Percentiles rank a stretch among this genome's conserved stretches.
phyloP scores from a whole-genome alignment of 2,888 invertebrate genomes.

The Serrognathus titanus region DNA sequence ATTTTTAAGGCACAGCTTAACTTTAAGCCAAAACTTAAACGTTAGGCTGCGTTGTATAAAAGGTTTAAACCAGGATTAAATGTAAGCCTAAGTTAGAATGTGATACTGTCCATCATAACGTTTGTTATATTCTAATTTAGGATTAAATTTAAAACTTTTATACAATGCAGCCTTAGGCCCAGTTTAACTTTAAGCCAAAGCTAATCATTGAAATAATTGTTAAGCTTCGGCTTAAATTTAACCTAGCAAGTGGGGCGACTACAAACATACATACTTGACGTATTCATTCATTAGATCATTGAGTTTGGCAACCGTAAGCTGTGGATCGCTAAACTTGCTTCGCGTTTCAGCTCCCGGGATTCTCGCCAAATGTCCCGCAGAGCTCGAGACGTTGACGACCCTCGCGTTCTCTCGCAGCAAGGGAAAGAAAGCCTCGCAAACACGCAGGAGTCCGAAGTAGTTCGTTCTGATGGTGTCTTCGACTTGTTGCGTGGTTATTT shows the following conservation, averaged over 20 bases:
- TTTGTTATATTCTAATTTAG: too few relatives aligned
- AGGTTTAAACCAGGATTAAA: too few relatives aligned
- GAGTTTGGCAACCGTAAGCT: conserved; percentile 59
- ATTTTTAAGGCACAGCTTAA: neutral
- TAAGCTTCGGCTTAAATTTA: too few relatives aligned
- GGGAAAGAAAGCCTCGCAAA: conserved; percentile 69
- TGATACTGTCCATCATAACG: too few relatives aligned
- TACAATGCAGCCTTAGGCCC: neutral
- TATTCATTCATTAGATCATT: conserved; percentile 64
- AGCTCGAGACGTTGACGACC: conserved; percentile 75
- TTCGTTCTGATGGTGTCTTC: conserved; percentile 62
- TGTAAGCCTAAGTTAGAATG: too few relatives aligned
- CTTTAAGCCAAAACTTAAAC: neutral
- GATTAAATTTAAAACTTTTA: too few relatives aligned
- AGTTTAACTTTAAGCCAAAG: neutral
- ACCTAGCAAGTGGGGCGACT: too few relatives aligned
- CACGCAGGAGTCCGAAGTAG: conserved; percentile 62
- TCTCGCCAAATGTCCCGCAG: conserved; percentile 59
- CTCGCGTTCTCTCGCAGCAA: conserved; percentile 65
- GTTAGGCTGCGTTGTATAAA: too few relatives aligned
- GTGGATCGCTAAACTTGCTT: conserved; percentile 54
- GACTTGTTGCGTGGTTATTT: conserved; percentile 66
- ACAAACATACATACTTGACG: conserved; percentile 63
- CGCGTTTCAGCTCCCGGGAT: conserved; percentile 59
- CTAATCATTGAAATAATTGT: too few relatives aligned